Evolutionary conservation across 1,140 invertebrate species (phyloP), one percentile per base, ranked within the genome.

Genomic region (Drosophila sechellia): DNA sequence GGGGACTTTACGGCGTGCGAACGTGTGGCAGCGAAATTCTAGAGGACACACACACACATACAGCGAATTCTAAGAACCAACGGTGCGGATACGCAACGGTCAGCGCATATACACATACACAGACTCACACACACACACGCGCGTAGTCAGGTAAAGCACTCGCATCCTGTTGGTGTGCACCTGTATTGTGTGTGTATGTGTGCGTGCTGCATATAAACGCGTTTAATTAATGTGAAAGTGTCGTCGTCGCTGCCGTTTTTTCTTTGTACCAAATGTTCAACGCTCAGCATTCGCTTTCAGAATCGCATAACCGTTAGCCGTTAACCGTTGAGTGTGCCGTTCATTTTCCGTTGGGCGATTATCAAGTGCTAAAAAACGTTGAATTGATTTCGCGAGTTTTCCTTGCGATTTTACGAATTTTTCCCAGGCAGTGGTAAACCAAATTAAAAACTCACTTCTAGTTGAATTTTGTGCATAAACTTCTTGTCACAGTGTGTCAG

Each of bases 161-260:
- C 70, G 31, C 39, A 61, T 76, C 34, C 39, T 59, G 43, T 64
- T 57, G 39, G 37, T 39, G 37, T 39, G 52, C 60, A 45, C 56
- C 50, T 77, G 60, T 63, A 15, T 22, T 20, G 69, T 37, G 15
- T 45, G 63, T 45, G 10, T 45, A 10, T 55, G 56, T 45, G 22
- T 55, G 39, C 60, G 55, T 68, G 45, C 45, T 87, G 83, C 70
- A 76, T 76, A 86, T 76, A 79, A 83, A 89, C 79, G 79, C 84
- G 83, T 89, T 87, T 87, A 87, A 87, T 89, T 87, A 89, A 79
- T 87, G 71, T 81, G 68, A 87, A 89, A 87, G 76, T 87, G 83
- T 83, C 76, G 65, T 43, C 60, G 66, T 54, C 59, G 59, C 50
- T 40, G 52, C 10, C 50, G 34, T 27, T 58, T 55, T 37, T 37